Conservation (phyloP, 2,113 vertebrate genomes). For the Siniperca chuatsi region DNA sequence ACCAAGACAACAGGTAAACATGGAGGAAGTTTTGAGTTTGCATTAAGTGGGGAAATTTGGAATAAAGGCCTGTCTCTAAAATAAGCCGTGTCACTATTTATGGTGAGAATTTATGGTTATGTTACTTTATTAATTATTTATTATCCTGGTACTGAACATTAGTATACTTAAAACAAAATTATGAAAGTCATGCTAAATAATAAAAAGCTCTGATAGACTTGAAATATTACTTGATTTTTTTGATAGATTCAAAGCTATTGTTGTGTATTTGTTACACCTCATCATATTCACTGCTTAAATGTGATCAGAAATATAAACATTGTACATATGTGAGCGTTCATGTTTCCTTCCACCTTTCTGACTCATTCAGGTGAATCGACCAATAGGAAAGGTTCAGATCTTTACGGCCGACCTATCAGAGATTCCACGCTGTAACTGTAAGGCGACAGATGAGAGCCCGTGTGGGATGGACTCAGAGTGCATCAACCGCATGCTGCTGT, state of each 20-base stretch:
- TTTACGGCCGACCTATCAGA: conserved; percentile 95
- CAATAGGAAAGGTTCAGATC: conserved; percentile 97
- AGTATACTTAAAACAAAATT: too few relatives aligned
- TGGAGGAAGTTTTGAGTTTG: too few relatives aligned
- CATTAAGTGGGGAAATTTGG: too few relatives aligned
- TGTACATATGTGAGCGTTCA: not conserved
- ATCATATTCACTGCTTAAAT: too few relatives aligned
- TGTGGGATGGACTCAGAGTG: conserved; percentile 97
- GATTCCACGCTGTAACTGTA: conserved; percentile 97
- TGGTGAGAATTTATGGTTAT: too few relatives aligned
- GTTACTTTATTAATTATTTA: too few relatives aligned
- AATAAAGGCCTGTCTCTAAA: too few relatives aligned
- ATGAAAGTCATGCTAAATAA: not conserved
- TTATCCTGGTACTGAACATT: too few relatives aligned
- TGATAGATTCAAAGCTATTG: not conserved
- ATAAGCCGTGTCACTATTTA: too few relatives aligned
- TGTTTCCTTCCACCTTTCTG: not conserved
- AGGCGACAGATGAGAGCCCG: conserved; percentile 93
- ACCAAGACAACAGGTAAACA: too few relatives aligned
- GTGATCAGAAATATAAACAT: not conserved
- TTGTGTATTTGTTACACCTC: too few relatives aligned
- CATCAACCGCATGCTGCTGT: conserved; percentile 98
- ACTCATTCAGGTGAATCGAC: conserved; percentile 90
- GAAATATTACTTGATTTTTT: not conserved
- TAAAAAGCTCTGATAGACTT: not conserved